Base-by-base conservation (phyloP, 2,797 vertebrate genomes). In the Semaprochilodus insignis region DNA sequence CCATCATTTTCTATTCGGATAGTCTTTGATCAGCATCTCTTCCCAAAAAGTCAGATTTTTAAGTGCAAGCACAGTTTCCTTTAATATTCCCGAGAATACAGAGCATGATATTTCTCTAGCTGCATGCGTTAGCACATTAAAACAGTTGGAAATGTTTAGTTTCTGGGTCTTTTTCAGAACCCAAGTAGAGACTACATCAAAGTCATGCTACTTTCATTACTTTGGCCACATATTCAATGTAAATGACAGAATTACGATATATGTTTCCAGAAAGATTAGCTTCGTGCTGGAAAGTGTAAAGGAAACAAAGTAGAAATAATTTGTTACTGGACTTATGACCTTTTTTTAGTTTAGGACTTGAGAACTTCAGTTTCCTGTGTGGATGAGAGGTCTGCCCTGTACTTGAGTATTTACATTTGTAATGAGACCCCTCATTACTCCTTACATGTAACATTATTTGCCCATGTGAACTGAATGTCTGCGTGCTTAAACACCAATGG, bases 1-100 rank as follows among this genome's bases (percentile, higher is more conserved):
- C 84, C 91, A 90, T 92, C 90, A 83, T 84, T 74, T 88, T 59
- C 78, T 81, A 70, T 91, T 88, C 75, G 79, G 40, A 51, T 60
- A 82, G 73, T 75, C 78, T 93, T 93, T 92, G 88, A 93, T 92
- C 90, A 86, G 79, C 17, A 25, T 21, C 31, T 88, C 78, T 84
- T 71, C 83, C 72, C 67, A 66, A 71, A 89, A 89, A 91, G 91
- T 91, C 89, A 88, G 91, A 34, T 83, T 72, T 77, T 88, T 90
- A 87, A 92, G 85, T 82, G 79, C 76, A 86, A 83, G 17, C 31
- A 0, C 76, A 88, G 89, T 91, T 87, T 90, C 83, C 81, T 93
- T 84, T 86, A 89, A 90, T 91, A 87, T 82, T 78, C 81, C 40
- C 11, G 23, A 36, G 7, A 66, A 66, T 54, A 66, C 55, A 74